Conservation (phyloP, 23 tunicate species). For the Trididemnum clinides region DNA sequence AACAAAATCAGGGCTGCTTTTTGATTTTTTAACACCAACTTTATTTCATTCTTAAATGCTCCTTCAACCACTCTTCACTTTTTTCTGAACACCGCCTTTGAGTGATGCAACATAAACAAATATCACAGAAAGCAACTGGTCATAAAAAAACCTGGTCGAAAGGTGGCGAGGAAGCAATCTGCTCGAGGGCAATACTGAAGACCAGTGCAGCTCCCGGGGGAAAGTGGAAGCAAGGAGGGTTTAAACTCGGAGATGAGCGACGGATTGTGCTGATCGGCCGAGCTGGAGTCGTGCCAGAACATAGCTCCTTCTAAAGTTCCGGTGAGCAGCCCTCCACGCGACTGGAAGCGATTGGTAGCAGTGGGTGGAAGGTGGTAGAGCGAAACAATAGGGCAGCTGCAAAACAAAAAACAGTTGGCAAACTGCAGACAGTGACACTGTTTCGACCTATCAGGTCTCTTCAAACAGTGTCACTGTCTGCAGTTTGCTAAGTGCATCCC, state of each 20-base stretch:
- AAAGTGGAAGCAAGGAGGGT: slow-evolving; percentile 68
- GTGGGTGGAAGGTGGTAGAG: slow-evolving; percentile 75
- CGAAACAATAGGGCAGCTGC: slow-evolving; percentile 86
- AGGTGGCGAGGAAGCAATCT: slow-evolving; percentile 69
- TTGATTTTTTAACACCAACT: no score
- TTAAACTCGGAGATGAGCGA: slow-evolving; percentile 41
- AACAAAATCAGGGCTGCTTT: no score
- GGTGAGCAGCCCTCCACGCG: slow-evolving; percentile 64
- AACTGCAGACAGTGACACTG: no score
- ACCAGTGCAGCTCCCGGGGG: slow-evolving; percentile 77
- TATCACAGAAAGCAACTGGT: no score
- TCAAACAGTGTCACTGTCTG: neutral
- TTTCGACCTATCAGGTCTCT: no score
- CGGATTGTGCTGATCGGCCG: neutral
- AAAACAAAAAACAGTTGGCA: no score
- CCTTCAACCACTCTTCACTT: no score
- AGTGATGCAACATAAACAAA: no score
- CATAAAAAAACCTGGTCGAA: slow-evolving; percentile 60
- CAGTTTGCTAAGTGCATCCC: no score
- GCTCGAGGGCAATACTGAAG: slow-evolving; percentile 48
- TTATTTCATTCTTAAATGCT: no score
- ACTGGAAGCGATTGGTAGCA: slow-evolving; percentile 46
- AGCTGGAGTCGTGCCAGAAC: slow-evolving; percentile 64
- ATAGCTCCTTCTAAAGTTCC: slow-evolving; percentile 72
- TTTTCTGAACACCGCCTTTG: no score